Base-by-base conservation (phyloP, 2,797 vertebrate genomes). In the Zenarchopterus dispar region DNA sequence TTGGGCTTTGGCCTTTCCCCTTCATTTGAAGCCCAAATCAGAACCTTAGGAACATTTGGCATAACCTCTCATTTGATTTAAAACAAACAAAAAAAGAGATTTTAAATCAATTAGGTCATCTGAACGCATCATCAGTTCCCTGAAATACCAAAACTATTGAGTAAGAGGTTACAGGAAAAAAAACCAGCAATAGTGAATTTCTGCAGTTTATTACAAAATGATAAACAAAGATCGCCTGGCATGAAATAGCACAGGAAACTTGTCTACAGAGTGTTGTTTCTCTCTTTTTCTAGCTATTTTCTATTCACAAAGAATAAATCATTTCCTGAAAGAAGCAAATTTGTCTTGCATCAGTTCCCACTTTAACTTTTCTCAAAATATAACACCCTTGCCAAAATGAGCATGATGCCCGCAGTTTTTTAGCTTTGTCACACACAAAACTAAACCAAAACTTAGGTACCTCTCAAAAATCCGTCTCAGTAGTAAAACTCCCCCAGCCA, bases 391-490 rank as follows among this genome's bases (percentile, higher is more conserved):
- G 36, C 7, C 36, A 39, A 3, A n/a, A 39, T 39, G 36, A 39
- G 36, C 36, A 39, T 1, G 36, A 39, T 15, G 36, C 36, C 36
- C 36, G 16, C 36, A 39, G 13, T 5, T 15, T 13, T 39, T 3
- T 15, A 15, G 13, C 16, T 4, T 13, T 5, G 13, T 10, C 9
- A 36, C 56, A 44, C 19, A 47, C 19, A 16, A n/a, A 28, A 26
- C 31, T 11, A 3, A 26, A 13, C 1, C 2, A 5, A n/a, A 10
- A 18, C n/a, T 45, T 17, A 33, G n/a, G 77, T 81, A 97, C 96
- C 96, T 94, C 82, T 98, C 96, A 84, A 97, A 98, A 2, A 96
- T 73, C 62, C 92, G 78, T 55, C 96, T 84, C 17, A 97, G 88
- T 5, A 93, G 79, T 70, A 95, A 94, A 56, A 97, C 85, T 21